Evolutionary conservation across 1,140 invertebrate species (phyloP), one percentile per base, ranked within the genome.

Genomic region (Ostrea denselamellosa): DNA sequence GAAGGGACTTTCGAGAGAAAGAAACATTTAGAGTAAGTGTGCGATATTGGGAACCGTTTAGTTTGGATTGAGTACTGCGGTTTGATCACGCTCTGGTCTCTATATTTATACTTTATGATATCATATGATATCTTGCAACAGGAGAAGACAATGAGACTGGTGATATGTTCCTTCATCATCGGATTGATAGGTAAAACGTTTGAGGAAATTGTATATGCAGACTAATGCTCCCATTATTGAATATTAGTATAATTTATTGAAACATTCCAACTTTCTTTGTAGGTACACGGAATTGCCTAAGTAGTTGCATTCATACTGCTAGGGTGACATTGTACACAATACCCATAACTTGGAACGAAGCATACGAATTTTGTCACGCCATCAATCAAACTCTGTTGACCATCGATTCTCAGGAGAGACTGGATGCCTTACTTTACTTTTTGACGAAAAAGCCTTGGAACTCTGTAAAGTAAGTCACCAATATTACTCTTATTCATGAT

Each of bases 301-400:
- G 25, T 25, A 77, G 34, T 44, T 44, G 10, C 68, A 25, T 25
- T 34, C 10, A 28, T 5, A 77, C 68, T 22, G 44, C 44, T 12
- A 83, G 22, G n/a, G 82, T 83, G 34, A 83, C 82, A n/a, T 25
- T 83, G 25, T 52, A 83, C 44, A 83, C 82, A 22, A 12, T 44
- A 51, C 12, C 19, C 51, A 12, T 83, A 22, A 83, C 82, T n/a
- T 83, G 82, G 82, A 83, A 83, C 19, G 44, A 83, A 54, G 82
- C 82, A n/a, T 44, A 83, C 8, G 3, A 44, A 17, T 83, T 83
- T 22, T 83, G 82, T 54, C 82, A 17, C n/a, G n/a, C 51, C 53
- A 22, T 53, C 7, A 54, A 54, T 25, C 82, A 83, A 51, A 52
- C 51, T 12, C 19, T 83, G 82, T 22, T 83, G 22, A 83, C 82